A percentile compares a stretch with the other conserved stretches of the same genome.
phyloP scores from a whole-genome alignment of 2,113 vertebrate genomes.

The Cebus imitator region DNA sequence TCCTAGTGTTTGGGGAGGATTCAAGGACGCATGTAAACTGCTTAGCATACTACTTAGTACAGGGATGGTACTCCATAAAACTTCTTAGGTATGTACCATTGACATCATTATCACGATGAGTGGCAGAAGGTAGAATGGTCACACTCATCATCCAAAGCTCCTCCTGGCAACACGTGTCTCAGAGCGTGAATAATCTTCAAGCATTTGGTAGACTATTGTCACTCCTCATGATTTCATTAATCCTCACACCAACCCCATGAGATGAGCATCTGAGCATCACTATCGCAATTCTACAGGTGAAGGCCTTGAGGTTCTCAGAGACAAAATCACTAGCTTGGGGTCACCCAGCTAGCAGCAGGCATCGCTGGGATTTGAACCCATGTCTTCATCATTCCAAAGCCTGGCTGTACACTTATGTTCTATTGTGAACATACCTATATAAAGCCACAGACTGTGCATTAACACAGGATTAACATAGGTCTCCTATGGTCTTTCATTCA shows the following conservation, averaged over 20 bases:
- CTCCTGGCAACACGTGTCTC: not conserved
- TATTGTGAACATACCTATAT: not conserved
- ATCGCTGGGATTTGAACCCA: not conserved
- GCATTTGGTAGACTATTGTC: not conserved
- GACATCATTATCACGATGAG: not conserved
- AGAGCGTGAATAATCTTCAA: not conserved
- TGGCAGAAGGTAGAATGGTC: not conserved
- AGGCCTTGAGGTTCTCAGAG: not conserved
- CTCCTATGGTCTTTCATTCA: not conserved
- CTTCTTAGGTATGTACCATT: not conserved
- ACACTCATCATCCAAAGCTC: not conserved
- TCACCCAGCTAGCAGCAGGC: not conserved
- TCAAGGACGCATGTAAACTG: not conserved
- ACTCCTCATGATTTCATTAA: not conserved
- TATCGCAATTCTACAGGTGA: not conserved
- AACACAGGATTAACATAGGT: accelerated
- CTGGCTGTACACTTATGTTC: not conserved
- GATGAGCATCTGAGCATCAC: not conserved
- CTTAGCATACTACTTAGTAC: accelerated
- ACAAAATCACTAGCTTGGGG: not conserved
- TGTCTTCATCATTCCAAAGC: not conserved
- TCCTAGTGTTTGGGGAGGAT: not conserved
- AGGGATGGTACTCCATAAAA: no score
- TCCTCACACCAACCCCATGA: no score
- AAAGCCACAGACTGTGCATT: not conserved